phyloP scores from a whole-genome alignment of 2,797 vertebrate species.

The Pseudopleuronectes americanus region DNA sequence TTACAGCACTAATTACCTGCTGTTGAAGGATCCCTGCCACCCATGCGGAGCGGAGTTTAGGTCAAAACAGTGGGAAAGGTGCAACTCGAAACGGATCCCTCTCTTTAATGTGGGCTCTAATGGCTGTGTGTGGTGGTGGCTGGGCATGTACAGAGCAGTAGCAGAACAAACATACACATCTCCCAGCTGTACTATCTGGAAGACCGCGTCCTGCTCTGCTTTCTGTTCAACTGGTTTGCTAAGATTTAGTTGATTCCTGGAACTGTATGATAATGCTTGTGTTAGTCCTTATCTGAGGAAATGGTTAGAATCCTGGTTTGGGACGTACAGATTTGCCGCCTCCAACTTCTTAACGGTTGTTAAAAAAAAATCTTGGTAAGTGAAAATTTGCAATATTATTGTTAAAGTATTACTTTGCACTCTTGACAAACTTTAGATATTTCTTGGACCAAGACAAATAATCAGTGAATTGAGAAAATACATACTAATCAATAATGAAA shows the following conservation, averaged over 20 bases:
- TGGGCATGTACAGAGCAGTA: slow-evolving; percentile 20
- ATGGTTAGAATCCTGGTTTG: no score
- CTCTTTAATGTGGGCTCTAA: slow-evolving; percentile 52
- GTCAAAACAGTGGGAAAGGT: slow-evolving; percentile 43
- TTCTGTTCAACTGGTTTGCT: neutral
- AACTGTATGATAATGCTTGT: neutral
- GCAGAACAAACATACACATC: slow-evolving; percentile 41
- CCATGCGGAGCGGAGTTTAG: slow-evolving; percentile 51
- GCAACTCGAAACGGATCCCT: slow-evolving; percentile 41
- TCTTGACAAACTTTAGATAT: neutral
- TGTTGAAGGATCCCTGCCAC: slow-evolving; percentile 71
- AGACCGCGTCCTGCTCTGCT: slow-evolving; percentile 4
- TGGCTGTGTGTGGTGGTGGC: slow-evolving; percentile 35
- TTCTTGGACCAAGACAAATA: slow-evolving; percentile 1
- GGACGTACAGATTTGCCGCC: no score
- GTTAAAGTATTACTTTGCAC: neutral
- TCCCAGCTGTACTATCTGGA: slow-evolving; percentile 21
- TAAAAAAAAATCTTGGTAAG: neutral
- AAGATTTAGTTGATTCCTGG: slow-evolving; percentile 7
- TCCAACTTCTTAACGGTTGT: no score
- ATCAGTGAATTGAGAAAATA: neutral
- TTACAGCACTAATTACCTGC: slow-evolving; percentile 65
- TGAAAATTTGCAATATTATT: neutral
- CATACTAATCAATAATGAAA: neutral
- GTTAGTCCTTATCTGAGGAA: no score